Evolutionary conservation across 2,797 vertebrate species (phyloP).

Genomic region (Lacerta bilineata): DNA sequence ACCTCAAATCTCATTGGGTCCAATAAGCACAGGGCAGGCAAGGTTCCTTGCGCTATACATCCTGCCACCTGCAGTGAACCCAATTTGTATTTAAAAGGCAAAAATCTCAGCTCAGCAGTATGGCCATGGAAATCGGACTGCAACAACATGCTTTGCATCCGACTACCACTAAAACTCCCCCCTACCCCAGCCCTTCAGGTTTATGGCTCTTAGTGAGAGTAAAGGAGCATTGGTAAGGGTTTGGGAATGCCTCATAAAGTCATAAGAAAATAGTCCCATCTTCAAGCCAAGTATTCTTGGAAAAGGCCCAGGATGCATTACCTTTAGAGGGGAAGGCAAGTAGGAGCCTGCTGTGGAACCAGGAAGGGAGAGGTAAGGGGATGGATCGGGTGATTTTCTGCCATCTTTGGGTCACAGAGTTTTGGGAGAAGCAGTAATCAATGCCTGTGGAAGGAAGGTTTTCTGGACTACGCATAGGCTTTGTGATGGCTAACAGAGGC

Average conservation of each 20-base stretch:
- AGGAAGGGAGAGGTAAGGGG: background rate
- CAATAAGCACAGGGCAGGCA: conserved; percentile 8
- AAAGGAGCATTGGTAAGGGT: conserved; percentile 16
- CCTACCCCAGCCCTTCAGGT: conserved; percentile 33
- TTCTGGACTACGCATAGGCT: background rate
- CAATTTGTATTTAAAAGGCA: conserved; percentile 26
- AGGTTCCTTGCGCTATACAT: background rate
- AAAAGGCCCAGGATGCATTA: background rate
- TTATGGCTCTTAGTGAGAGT: conserved; percentile 42
- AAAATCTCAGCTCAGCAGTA: conserved; percentile 25
- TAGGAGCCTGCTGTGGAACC: conserved; percentile 1
- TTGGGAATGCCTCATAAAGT: conserved; percentile 22
- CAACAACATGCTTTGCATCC: conserved; percentile 29
- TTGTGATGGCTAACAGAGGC: conserved; percentile 33
- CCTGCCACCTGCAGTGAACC: conserved; percentile 17
- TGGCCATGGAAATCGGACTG: conserved; percentile 10
- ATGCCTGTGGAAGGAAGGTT: background rate
- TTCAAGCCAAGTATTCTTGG: conserved; percentile 14
- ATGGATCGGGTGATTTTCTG: background rate
- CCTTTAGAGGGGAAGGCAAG: background rate
- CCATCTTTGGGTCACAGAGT: background rate
- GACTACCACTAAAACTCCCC: background rate
- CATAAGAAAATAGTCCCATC: background rate
- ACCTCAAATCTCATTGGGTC: conserved; percentile 7
- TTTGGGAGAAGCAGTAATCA: background rate